Percentiles rank a stretch among this genome's conserved stretches.
Conservation (phyloP, 2,888 invertebrate genomes). For the Andrena flavipes region DNA sequence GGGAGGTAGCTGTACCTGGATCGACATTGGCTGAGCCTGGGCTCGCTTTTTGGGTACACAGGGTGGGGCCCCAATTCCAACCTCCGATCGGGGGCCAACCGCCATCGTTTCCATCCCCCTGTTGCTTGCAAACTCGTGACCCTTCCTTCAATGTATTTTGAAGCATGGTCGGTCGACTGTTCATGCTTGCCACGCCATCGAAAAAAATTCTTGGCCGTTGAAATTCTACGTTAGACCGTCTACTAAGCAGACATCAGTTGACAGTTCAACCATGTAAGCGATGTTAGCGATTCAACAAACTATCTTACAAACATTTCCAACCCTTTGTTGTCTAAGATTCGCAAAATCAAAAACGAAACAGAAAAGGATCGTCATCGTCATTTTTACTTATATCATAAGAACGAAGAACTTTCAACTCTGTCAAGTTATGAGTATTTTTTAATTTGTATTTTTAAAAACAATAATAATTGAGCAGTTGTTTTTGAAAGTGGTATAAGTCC, state of each 20-base stretch:
- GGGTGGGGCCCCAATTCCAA: constrained; percentile 63
- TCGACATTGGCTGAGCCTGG: constrained; percentile 56
- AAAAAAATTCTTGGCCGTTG: constrained; percentile 25
- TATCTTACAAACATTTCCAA: too few species aligned
- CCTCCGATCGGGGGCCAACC: constrained; percentile 46
- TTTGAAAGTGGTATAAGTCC: too few species aligned
- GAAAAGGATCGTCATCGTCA: too few species aligned
- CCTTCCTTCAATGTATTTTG: constrained; percentile 33
- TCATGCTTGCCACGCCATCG: constrained; percentile 55
- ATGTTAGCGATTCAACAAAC: too few species aligned
- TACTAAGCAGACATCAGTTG: not conserved
- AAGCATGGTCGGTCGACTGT: constrained; percentile 63
- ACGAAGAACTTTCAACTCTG: too few species aligned
- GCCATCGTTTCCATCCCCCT: constrained; percentile 47
- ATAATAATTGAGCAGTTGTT: too few species aligned
- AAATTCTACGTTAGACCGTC: not conserved
- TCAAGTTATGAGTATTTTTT: too few species aligned
- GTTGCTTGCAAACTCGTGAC: constrained; percentile 25
- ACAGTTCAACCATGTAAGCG: too few species aligned
- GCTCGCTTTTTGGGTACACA: constrained; percentile 33
- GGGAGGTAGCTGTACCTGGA: constrained; percentile 12
- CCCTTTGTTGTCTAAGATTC: too few species aligned
- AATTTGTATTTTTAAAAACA: too few species aligned
- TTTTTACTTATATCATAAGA: too few species aligned
- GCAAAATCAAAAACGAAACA: too few species aligned